phyloP scores from a whole-genome alignment of 2,888 invertebrate genomes.

The Drosophila pseudotakahashii region DNA sequence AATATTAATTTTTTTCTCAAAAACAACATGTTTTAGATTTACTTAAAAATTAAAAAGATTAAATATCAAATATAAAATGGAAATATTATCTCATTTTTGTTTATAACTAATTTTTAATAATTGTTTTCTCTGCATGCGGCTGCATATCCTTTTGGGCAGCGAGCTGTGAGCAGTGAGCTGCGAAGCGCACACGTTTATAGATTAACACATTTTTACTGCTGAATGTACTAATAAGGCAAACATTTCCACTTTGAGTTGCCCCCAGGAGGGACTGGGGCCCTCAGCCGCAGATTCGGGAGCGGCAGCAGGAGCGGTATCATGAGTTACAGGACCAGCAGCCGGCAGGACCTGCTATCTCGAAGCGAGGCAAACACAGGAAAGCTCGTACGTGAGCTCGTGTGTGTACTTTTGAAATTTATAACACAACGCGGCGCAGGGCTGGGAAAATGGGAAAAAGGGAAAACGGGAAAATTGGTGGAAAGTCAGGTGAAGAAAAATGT shows the following conservation, averaged over 20 bases:
- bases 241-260: constrained; percentile 75
- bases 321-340: constrained; percentile 20
- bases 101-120: neutral
- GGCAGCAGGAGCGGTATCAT: neutral
- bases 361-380: constrained; percentile 38
- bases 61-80: too few species aligned
- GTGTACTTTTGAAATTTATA: constrained; percentile 74
- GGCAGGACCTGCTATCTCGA: constrained; percentile 52
- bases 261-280: constrained; percentile 54
- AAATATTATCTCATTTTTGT: too few species aligned
- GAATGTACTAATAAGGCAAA: constrained; percentile 79
- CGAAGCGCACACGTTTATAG: constrained; percentile 70
- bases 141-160: constrained; percentile 57
- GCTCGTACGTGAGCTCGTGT: constrained; percentile 35
- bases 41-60: too few species aligned
- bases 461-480: constrained; percentile 20
- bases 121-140: constrained; percentile 6
- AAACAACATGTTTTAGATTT: too few species aligned
- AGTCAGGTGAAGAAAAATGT: constrained; percentile 67
- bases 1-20: too few species aligned
- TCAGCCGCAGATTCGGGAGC: constrained; percentile 15
- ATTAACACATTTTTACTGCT: constrained; percentile 79
- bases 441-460: neutral
- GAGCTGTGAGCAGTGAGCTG: constrained; percentile 31
- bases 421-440: constrained; percentile 31